phyloP scores from a whole-genome alignment of 2,113 vertebrate species.

The Ariopsis seemanni region DNA sequence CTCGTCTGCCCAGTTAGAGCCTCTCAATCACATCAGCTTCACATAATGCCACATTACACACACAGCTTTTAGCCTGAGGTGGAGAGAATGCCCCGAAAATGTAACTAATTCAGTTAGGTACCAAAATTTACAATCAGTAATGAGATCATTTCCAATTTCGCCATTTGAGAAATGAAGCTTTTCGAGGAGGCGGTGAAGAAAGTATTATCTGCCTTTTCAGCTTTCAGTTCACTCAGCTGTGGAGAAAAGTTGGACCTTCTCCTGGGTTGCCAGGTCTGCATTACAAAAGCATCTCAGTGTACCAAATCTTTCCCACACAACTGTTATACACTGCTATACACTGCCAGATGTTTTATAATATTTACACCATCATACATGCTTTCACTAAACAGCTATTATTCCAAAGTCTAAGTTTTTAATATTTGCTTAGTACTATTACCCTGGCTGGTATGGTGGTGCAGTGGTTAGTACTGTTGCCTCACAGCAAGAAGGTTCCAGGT shows the following conservation, averaged over 20 bases:
- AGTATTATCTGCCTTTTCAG: background rate
- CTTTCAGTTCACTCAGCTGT: background rate
- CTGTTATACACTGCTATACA: background rate
- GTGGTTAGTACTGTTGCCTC: too few relatives aligned
- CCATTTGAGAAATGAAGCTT: slow-evolving; percentile 13
- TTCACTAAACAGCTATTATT: background rate
- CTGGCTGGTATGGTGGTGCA: background rate
- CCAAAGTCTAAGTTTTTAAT: background rate
- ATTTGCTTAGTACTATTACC: background rate
- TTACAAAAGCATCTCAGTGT: background rate
- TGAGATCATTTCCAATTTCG: slow-evolving; percentile 23
- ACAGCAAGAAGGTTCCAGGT: too few relatives aligned
- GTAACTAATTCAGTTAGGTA: slow-evolving; percentile 20
- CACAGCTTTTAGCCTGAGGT: slow-evolving; percentile 2
- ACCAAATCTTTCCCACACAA: background rate
- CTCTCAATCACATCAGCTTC: slow-evolving; percentile 39
- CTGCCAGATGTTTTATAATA: background rate
- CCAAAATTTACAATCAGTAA: slow-evolving; percentile 27
- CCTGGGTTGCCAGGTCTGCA: background rate
- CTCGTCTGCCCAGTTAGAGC: slow-evolving; percentile 33
- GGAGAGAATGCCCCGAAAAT: slow-evolving; percentile 2
- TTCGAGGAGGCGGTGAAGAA: background rate
- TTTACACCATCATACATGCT: background rate
- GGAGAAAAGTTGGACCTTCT: slow-evolving; percentile 5
- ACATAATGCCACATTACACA: slow-evolving; percentile 29